Evolutionary conservation across 2,888 invertebrate genomes (phyloP), one percentile per base, ranked within the genome.

Genomic region (Agriopis aurantiaria): DNA sequence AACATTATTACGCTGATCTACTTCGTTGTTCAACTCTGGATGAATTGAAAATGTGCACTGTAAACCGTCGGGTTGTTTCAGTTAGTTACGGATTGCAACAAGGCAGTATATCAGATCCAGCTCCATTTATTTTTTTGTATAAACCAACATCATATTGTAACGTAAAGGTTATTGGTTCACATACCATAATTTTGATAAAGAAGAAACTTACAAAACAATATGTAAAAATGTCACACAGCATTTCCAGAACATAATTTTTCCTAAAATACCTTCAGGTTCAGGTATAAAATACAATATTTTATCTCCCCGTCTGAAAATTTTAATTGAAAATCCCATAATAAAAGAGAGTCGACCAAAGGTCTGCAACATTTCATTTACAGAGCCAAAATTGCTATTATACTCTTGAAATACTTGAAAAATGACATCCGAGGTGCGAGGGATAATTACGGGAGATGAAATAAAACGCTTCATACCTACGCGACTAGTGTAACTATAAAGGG

Each of bases 341-440:
- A 65, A 63, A 49, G 45, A 55, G 51, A 65, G 62, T 69, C 14
- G n/a, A 14, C 23, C 17, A 53, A 56, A 61, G n/a, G 51, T 40
- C 56, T 52, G 23, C 45, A 53, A 62, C 65, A 62, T 66, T 65
- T 62, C 52, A 70, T 62, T 70, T 59, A 55, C 48, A 48, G 55
- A 61, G 59, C 63, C 62, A 70, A 70, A 70, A 63, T 71, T 57
- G 45, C 65, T 49, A 51, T 56, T 65, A 59, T 58, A 46, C 14
- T 48, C 57, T 45, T 14, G 51, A 60, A 65, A 64, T 17, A 41
- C 43, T 62, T 63, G 70, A 64, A 72, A 62, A 67, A 65, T 63
- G 46, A 52, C 64, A 69, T 65, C 61, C 46, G 53, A 69, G 56
- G 63, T 64, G 58, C 62, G 52, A 49, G 11, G 48, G 65, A 56